A percentile compares a stretch with the other conserved stretches of the same genome.
Conservation (phyloP, 2,797 vertebrate genomes). For the Catamblyrhynchus diadema region DNA sequence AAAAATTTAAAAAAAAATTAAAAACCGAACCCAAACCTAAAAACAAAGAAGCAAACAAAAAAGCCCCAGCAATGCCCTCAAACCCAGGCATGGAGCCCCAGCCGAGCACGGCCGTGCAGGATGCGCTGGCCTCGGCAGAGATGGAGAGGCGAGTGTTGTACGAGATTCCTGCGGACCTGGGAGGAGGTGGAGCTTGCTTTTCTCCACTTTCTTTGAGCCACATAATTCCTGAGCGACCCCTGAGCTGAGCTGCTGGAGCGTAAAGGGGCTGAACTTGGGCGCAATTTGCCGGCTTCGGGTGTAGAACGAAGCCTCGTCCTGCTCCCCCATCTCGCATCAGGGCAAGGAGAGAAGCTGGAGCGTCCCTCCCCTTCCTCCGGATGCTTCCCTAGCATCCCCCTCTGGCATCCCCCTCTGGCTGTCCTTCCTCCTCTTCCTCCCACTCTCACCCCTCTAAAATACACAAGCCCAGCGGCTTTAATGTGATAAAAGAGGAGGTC, state of each 20-base stretch:
- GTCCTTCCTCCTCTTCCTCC: background rate
- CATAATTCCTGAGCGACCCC: background rate
- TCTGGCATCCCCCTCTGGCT: background rate
- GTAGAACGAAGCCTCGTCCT: background rate
- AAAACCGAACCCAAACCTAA: background rate
- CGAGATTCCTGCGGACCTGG: background rate
- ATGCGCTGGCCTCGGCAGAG: background rate
- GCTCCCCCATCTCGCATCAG: too few relatives aligned
- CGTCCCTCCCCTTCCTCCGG: background rate
- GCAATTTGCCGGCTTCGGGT: background rate
- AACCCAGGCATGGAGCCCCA: background rate
- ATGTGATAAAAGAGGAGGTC: background rate
- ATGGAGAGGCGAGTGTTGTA: fast-evolving
- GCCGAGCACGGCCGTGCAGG: too few relatives aligned
- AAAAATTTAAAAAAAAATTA: fast-evolving
- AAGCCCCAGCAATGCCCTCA: background rate
- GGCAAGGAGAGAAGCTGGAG: background rate
- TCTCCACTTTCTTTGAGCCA: background rate
- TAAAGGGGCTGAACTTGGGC: background rate
- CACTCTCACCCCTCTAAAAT: background rate
- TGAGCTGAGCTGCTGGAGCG: fast-evolving
- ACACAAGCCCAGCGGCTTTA: background rate
- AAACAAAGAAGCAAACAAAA: background rate
- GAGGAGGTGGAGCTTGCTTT: background rate
- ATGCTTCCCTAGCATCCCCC: background rate